Base-by-base conservation (phyloP, 30 jellyfish, hydroid and myxozoan species). In the Euphysa ruthae region DNA sequence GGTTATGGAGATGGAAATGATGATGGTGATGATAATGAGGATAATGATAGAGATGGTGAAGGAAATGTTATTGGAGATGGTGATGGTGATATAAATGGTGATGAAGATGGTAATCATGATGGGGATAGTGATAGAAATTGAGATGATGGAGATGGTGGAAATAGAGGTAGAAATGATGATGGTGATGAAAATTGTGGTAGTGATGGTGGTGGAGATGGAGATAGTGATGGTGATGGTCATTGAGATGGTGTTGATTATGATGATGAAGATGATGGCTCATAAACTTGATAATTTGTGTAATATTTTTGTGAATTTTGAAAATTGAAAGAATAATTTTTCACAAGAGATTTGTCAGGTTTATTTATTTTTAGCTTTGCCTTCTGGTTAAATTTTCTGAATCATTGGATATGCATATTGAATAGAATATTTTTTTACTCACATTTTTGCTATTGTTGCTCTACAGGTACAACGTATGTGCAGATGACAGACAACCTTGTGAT, bases 401-500 rank as follows among this genome's bases (percentile, higher is more conserved):
- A n/a, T n/a, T n/a, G n/a, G n/a, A n/a, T n/a, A n/a, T n/a, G n/a
- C n/a, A n/a, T n/a, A n/a, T n/a, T n/a, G n/a, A n/a, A n/a, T n/a
- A n/a, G n/a, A n/a, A n/a, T n/a, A n/a, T n/a, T n/a, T n/a, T n/a
- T n/a, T n/a, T n/a, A n/a, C n/a, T n/a, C n/a, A n/a, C n/a, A n/a
- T n/a, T n/a, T 12, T 31, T 0, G 34, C 16, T 8, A 10, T 33
- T 24, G 13, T 32, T 32, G 15, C 21, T 30, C 61, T 70, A 21
- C 57, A 89, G 98, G 82, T 89, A 89, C 93, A 81, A 89, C 65
- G 81, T 90, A 43, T 90, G 98, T 72, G 98, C 98, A 42, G 98
- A 90, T 65, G 84, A 82, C 79, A 82, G 77, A 52, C 98, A 90
- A 75, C 88, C 94, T 49, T 90, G 98, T 55, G 95, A 90, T 83